Percentiles rank a stretch among this genome's conserved stretches.
Conservation (phyloP, 2,888 invertebrate genomes). For the Hypsopygia costalis region DNA sequence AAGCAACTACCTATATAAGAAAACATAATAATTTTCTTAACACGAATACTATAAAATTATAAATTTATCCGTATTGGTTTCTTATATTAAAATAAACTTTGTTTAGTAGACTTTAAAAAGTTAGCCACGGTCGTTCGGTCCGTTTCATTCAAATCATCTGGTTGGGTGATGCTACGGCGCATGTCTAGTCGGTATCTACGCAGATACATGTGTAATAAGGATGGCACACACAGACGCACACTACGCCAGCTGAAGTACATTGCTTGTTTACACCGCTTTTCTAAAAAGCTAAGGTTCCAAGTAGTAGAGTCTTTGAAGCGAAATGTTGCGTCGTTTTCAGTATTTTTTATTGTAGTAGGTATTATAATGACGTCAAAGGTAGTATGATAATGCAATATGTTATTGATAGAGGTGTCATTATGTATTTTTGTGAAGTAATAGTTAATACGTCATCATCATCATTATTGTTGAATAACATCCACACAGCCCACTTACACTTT, state of each 20-base stretch:
- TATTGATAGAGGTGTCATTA: no score
- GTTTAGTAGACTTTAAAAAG: not conserved
- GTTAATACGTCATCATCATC: no score
- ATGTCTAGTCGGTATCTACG: not conserved
- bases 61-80: not conserved
- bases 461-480: no score
- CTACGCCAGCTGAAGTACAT: not conserved
- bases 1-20: no score
- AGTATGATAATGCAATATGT: no score
- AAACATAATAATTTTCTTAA: no score
- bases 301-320: not conserved
- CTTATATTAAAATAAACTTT: not conserved
- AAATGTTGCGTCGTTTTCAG: no score
- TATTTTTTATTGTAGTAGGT: no score
- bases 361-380: no score
- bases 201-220: not conserved
- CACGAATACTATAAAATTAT: no score
- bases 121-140: not conserved
- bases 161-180: not conserved
- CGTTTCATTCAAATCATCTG: not conserved
- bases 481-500: no score
- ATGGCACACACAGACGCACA: not conserved
- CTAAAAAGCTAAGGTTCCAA: not conserved
- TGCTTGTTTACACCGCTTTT: not conserved
- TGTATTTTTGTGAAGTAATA: no score